Evolutionary conservation across 2,888 invertebrate species (phyloP), one percentile per base, ranked within the genome.

Genomic region (Rhagium mordax): DNA sequence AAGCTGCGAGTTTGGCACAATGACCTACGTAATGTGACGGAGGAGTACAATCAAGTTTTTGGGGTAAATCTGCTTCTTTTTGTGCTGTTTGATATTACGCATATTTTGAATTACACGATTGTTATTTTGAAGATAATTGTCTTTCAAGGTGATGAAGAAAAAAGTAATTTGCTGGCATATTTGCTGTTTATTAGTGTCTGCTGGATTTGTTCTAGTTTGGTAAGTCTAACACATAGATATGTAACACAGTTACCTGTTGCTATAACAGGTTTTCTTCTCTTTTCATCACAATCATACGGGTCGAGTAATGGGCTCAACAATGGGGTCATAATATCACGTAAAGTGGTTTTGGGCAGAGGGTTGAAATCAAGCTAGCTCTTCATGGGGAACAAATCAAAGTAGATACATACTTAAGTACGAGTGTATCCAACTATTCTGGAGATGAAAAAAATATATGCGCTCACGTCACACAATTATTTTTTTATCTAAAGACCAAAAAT

Each of bases 21-120:
- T 49, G 65, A 73, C 6, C 10, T 73, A 10, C 65, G 64, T 7
- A 51, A 65, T 33, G n/a, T 70, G 4, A 24, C 65, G 3, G 61
- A 70, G 5, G 33, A 60, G 6, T 73, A 57, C 33, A 73, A 73
- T 29, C 10, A 33, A 10, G 2, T 69, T 16, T 73, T 65, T 49
- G 73, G 73, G 2, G 41, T 65, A 1, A 59, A 65, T 18, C n/a
- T 73, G 10, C 18, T 73, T 7, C 66, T 73, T 10, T 24, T 33
- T 27, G 53, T 65, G 16, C 15, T 65, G 1, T 65, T 33, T 20
- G 53, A 65, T 18, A 65, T 55, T 10, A 10, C 53, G 8, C 53
- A 21, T n/a, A 33, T 65, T 21, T 7, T 53, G 47, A 64, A 51
- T 33, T n/a, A 64, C n/a, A 49, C 13, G n/a, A 27, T 24, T 62